These are phyloP conservation scores for Caranx ignobilis DNA, from an alignment of 2,113 vertebrate species.

Conservation along the genomic window DNA sequence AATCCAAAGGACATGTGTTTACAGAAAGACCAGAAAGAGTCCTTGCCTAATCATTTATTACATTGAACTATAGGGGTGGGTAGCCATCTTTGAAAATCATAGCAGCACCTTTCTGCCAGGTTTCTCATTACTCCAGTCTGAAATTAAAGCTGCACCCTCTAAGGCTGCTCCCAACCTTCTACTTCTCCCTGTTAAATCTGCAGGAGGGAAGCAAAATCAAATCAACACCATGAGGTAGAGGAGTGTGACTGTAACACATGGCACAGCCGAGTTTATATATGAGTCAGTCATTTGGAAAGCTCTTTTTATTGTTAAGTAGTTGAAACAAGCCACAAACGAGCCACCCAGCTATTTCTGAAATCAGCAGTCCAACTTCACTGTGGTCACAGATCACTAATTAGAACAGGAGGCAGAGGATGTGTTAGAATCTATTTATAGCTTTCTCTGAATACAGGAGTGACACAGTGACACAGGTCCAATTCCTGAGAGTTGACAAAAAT, in stretches of 20 bases:
- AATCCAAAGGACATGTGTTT: neutral
- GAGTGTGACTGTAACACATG: slow-evolving; percentile 1
- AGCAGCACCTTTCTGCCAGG: neutral
- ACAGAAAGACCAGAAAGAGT: neutral
- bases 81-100: slow-evolving; percentile 9
- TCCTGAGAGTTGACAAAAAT: too few species aligned
- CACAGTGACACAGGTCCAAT: neutral
- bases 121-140: slow-evolving; percentile 12
- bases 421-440: neutral
- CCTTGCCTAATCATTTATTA: slow-evolving; percentile 6
- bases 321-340: neutral
- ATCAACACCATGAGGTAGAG: slow-evolving; percentile 19
- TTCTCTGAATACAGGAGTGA: neutral
- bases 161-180: neutral
- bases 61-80: slow-evolving; percentile 8
- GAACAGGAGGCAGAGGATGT: neutral
- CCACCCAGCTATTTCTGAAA: neutral
- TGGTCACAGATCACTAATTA: neutral
- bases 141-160: slow-evolving; percentile 8
- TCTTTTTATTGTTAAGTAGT: neutral
- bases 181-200: slow-evolving; percentile 20
- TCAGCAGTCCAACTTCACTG: neutral
- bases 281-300: neutral
- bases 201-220: slow-evolving; percentile 13
- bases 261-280: neutral